Conservation (phyloP, 2,113 vertebrate genomes). For the Thryonomys swinderianus region DNA sequence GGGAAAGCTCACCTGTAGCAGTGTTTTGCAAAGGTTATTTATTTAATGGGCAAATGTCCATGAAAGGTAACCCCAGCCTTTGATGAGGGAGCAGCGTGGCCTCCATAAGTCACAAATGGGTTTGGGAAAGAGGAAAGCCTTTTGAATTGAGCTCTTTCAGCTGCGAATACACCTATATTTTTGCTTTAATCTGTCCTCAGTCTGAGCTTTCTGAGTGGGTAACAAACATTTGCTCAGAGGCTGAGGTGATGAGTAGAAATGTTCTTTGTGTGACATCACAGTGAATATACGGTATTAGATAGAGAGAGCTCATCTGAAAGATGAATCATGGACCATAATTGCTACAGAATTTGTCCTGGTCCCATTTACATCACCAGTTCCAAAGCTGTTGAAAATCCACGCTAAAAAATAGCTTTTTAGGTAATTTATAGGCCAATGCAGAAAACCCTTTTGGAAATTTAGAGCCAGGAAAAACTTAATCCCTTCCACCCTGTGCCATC, state of each 20-base stretch:
- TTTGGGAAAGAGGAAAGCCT: not conserved
- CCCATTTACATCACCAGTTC: not conserved
- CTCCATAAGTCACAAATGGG: not conserved
- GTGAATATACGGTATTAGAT: not conserved
- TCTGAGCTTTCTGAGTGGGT: not conserved
- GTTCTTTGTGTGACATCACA: not conserved
- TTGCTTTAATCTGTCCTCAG: constrained; percentile 37
- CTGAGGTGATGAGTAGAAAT: not conserved
- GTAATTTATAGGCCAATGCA: not conserved
- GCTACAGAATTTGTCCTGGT: not conserved
- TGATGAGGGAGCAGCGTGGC: not conserved
- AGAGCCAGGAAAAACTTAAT: constrained; percentile 30
- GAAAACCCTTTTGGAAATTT: constrained; percentile 51
- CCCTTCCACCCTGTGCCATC: not conserved
- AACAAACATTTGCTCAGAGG: constrained; percentile 21
- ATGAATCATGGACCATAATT: not conserved
- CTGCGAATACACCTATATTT: not conserved
- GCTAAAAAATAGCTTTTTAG: constrained; percentile 23
- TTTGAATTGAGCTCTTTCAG: constrained; percentile 50
- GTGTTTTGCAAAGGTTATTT: constrained; percentile 54
- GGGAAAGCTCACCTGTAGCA: not conserved
- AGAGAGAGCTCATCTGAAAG: constrained; percentile 1
- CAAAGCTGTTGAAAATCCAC: not conserved
- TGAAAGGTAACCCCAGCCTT: constrained; percentile 7
- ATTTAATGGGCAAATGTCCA: not conserved